Evolutionary conservation across 1,140 invertebrate species (phyloP).

Genomic region (Sycobia sp.): DNA sequence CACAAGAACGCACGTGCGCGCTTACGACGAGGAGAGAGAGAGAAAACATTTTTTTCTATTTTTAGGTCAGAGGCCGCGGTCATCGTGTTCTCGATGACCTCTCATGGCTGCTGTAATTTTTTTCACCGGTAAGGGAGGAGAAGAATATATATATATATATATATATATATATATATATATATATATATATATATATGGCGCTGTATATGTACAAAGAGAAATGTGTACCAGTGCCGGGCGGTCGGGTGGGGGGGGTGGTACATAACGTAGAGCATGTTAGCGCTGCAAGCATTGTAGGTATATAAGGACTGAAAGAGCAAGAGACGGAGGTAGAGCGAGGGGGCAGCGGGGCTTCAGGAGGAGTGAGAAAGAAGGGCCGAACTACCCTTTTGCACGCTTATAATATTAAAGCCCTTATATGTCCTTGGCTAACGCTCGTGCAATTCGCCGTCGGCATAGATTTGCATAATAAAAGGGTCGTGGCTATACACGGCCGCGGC

Average conservation of each 20-base stretch:
- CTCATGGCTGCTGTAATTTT: no score
- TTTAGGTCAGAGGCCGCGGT: no score
- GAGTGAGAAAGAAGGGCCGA: not conserved
- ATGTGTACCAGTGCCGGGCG: not conserved
- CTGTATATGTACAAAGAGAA: conserved; percentile 8
- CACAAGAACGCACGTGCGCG: no score
- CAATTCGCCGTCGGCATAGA: conserved; percentile 43
- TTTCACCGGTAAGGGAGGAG: no score
- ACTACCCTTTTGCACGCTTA: conserved; percentile 37
- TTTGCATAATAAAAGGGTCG: conserved; percentile 55
- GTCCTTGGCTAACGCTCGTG: conserved; percentile 29
- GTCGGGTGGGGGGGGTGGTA: no score
- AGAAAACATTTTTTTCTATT: no score
- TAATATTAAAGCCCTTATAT: conserved; percentile 55
- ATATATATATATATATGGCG: no score
- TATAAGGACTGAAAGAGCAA: not conserved
- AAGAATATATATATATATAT: no score
- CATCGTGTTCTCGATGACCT: no score
- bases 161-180: no score
- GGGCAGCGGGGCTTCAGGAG: no score
- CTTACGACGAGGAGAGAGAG: no score
- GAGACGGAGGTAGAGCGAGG: not conserved
- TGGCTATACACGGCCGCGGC: not conserved
- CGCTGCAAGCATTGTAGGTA: not conserved
- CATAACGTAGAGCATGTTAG: not conserved